These are phyloP conservation scores for Mythimna vitellina DNA, from an alignment of 2,888 invertebrate genomes.

Conservation along the genomic window DNA sequence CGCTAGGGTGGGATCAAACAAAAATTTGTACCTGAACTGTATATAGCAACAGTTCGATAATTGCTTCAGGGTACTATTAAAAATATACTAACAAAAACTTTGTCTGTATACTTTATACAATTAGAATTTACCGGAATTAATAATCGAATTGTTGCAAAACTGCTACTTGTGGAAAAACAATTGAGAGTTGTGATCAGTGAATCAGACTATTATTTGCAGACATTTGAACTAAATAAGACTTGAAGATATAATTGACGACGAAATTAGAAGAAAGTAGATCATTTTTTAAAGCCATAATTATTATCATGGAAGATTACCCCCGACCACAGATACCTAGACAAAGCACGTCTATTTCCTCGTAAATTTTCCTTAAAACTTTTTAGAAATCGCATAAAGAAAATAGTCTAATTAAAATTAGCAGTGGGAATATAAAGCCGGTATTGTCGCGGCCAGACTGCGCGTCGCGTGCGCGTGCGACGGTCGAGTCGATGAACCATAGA, in stretches of 20 bases:
- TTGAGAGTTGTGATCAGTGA: not conserved
- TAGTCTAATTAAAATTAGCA: constrained; percentile 29
- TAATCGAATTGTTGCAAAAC: not conserved
- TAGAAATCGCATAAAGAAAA: constrained; percentile 2
- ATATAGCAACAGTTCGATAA: no score
- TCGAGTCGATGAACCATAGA: constrained; percentile 48
- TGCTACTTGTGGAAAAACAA: not conserved
- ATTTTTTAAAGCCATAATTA: constrained; percentile 17
- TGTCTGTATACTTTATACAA: no score
- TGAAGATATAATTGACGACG: not conserved
- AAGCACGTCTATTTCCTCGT: not conserved
- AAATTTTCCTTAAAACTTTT: constrained; percentile 13
- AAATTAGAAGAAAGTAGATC: constrained; percentile 17
- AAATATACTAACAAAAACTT: no score
- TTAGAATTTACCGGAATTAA: not conserved
- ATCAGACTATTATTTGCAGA: constrained; percentile 8
- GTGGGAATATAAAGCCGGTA: constrained; percentile 33
- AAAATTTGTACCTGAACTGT: no score
- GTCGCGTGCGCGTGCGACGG: constrained; percentile 49
- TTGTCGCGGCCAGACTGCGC: constrained; percentile 53
- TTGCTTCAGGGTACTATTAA: no score
- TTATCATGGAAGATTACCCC: constrained; percentile 24
- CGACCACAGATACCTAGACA: not conserved
- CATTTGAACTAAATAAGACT: not conserved
- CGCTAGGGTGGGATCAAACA: no score